A percentile compares a stretch with the other conserved stretches of the same genome.
phyloP scores from a whole-genome alignment of 2,797 vertebrate genomes.

The Siniperca undulata region DNA sequence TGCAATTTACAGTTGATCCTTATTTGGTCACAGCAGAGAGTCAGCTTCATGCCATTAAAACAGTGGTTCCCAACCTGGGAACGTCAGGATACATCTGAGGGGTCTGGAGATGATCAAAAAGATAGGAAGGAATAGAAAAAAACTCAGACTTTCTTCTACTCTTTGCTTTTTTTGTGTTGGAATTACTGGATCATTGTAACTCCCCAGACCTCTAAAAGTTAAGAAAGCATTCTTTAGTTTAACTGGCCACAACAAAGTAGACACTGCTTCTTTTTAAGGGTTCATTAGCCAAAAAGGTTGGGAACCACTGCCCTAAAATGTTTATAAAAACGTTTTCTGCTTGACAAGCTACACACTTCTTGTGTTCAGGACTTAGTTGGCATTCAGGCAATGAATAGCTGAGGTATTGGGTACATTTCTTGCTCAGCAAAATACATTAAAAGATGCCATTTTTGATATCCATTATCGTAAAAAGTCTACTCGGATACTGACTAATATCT shows the following conservation, averaged over 20 bases:
- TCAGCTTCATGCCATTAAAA: background rate
- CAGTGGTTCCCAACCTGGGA: background rate
- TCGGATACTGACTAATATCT: background rate
- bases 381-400: background rate
- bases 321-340: background rate
- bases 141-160: background rate
- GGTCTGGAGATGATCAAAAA: background rate
- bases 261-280: background rate
- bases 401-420: conserved; percentile 8
- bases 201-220: background rate
- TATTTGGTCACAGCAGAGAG: background rate
- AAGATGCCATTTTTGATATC: conserved; percentile 12
- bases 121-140: background rate
- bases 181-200: background rate
- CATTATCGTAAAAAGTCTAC: conserved; percentile 7
- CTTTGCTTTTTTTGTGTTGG: background rate
- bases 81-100: background rate
- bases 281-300: background rate
- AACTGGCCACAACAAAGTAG: background rate
- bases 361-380: conserved; percentile 10
- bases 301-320: background rate
- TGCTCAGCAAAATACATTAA: background rate
- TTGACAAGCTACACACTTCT: background rate
- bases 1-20: background rate
- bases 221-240: background rate